phyloP scores from a whole-genome alignment of 2,797 vertebrate genomes.

The Pangasius krempfi region DNA sequence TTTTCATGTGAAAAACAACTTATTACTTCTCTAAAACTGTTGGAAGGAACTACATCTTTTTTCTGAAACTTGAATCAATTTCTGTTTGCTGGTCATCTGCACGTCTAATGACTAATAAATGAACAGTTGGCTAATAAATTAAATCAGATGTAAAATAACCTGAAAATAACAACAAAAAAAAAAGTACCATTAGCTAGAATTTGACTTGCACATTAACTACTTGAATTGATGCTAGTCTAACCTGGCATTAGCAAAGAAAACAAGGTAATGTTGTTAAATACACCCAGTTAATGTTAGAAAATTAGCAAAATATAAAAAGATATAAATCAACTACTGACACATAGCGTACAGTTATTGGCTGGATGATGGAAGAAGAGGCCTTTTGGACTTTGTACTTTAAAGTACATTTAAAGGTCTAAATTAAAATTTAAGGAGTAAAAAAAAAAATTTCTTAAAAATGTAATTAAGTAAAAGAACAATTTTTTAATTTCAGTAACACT shows the following conservation, averaged over 20 bases:
- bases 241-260: not conserved
- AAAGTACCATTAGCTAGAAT: not conserved
- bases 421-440: not conserved
- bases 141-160: not conserved
- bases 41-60: not conserved
- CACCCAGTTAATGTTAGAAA: not conserved
- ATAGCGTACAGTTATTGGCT: not conserved
- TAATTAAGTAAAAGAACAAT: not conserved
- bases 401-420: not conserved
- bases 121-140: not conserved
- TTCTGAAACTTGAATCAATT: not conserved
- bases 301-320: not conserved
- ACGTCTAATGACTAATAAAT: not conserved
- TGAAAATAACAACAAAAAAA: not conserved
- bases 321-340: not conserved
- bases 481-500: not conserved
- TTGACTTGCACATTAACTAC: not conserved
- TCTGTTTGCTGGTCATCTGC: not conserved
- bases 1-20: not conserved
- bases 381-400: not conserved
- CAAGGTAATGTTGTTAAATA: not conserved
- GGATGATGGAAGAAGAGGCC: not conserved
- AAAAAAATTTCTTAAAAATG: not conserved
- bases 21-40: not conserved
- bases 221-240: not conserved